Evolutionary conservation across 2,113 vertebrate species (phyloP), one percentile per base, ranked within the genome.

Genomic region (Siniperca knerii): DNA sequence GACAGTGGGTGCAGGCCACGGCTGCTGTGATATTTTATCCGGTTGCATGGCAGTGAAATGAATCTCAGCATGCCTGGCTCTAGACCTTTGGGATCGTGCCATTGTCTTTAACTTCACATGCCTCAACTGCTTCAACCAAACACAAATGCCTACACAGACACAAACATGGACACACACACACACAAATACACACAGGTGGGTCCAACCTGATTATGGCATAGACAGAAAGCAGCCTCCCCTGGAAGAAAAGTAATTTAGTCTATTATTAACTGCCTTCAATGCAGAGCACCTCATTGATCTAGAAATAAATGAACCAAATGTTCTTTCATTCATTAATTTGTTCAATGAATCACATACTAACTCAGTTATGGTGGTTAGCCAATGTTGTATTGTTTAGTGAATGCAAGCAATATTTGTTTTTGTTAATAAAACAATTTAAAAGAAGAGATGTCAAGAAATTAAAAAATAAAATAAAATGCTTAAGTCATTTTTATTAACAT

Each of bases 41-140:
- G 44, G 60, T 57, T 90, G 85, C 92, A 83, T 79, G 76, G 76
- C 78, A 33, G 71, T 75, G 65, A 79, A 88, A 88, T 88, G 66
- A 85, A 89, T 91, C 84, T 75, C 83, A 91, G 87, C 91, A 70
- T 84, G 84, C 64, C 83, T 81, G 77, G 84, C 83, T 89, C 55
- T 11, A 75, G 73, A 91, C 72, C 78, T 90, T 91, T 81, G 83
- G n/a, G 75, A 82, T 71, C 16, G 25, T 71, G 85, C 75, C 73
- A 61, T 77, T 91, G 83, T 89, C 61, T 87, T 77, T 84, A 73
- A 40, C 70, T 70, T 78, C 75, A 77, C 78, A 84, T 64, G 64
- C 65, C 44, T 82, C 78, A 86, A 86, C 68, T 69, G 80, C 46
- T 81, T 48, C 50, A 40, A n/a, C 25, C 58, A 58, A n/a, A 78